A percentile compares a stretch with the other conserved stretches of the same genome.
phyloP scores from a whole-genome alignment of 2,113 vertebrate species.

The Brienomyrus brachyistius region DNA sequence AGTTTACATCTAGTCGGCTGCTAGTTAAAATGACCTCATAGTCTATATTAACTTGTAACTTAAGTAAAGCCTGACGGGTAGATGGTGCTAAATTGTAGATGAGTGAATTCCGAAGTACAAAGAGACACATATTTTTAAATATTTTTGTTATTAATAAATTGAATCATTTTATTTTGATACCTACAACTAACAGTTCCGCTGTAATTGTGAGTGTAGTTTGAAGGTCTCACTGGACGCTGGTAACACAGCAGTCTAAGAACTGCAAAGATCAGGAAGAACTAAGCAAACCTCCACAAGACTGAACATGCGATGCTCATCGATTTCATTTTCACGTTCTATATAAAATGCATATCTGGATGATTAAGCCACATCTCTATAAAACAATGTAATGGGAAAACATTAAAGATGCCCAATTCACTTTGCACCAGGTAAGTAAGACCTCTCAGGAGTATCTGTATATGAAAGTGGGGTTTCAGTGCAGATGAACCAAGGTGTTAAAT shows the following conservation, averaged over 20 bases:
- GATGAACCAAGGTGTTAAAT: background rate
- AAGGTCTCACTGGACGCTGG: background rate
- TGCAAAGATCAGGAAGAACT: background rate
- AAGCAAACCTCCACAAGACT: background rate
- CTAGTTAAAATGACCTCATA: background rate
- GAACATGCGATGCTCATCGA: background rate
- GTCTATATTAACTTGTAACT: background rate
- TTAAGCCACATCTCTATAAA: background rate
- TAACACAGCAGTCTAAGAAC: background rate
- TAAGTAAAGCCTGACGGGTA: background rate
- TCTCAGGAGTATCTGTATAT: background rate
- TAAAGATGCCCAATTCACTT: too few species aligned
- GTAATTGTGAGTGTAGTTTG: background rate
- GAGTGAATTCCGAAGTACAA: background rate
- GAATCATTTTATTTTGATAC: background rate
- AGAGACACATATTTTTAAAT: background rate
- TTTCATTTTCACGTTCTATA: background rate
- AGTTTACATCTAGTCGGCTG: background rate
- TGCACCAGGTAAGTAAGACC: background rate
- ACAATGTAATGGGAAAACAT: background rate
- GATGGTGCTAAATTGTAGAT: background rate
- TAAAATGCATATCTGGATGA: background rate
- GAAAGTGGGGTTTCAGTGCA: background rate
- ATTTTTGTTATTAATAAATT: background rate
- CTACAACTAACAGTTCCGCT: background rate